These are phyloP conservation scores for Acrocephalus kingi DNA, from an alignment of 2,113 vertebrate species.

Conservation along the genomic window DNA sequence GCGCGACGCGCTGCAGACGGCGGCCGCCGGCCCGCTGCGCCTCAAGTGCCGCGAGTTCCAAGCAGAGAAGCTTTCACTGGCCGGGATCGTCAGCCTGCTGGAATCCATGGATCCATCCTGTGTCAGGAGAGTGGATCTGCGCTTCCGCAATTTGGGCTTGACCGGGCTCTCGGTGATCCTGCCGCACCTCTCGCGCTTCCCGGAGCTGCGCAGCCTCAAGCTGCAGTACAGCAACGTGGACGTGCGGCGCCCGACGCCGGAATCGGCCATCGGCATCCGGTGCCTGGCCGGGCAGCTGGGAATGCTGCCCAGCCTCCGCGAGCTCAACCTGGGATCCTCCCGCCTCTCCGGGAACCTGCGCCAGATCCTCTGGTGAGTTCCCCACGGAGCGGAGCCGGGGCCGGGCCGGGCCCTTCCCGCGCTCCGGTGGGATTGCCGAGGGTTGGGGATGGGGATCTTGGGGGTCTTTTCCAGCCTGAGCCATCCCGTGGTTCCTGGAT, in stretches of 20 bases:
- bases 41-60: slow-evolving; percentile 80
- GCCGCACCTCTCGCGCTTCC: slow-evolving; percentile 81
- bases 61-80: slow-evolving; percentile 83
- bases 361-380: slow-evolving; percentile 83
- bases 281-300: slow-evolving; percentile 80
- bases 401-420: not conserved
- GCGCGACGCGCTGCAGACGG: slow-evolving; percentile 72
- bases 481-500: not conserved
- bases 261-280: slow-evolving; percentile 63
- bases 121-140: slow-evolving; percentile 82
- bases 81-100: slow-evolving; percentile 76
- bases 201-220: slow-evolving; percentile 79
- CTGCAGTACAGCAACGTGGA: slow-evolving; percentile 88
- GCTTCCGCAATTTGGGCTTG: slow-evolving; percentile 85
- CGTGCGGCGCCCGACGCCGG: slow-evolving; percentile 72
- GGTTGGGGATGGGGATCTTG: not conserved
- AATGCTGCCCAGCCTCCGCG: slow-evolving; percentile 72
- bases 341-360: slow-evolving; percentile 84
- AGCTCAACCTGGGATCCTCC: slow-evolving; percentile 86
- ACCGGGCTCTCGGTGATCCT: slow-evolving; percentile 81
- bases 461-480: not conserved
- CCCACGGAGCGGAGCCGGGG: too few species aligned
- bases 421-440: not conserved
- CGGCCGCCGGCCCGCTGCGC: slow-evolving; percentile 64
- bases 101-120: slow-evolving; percentile 72